phyloP scores from a whole-genome alignment of 2,113 vertebrate species.

The Microtus montanus region DNA sequence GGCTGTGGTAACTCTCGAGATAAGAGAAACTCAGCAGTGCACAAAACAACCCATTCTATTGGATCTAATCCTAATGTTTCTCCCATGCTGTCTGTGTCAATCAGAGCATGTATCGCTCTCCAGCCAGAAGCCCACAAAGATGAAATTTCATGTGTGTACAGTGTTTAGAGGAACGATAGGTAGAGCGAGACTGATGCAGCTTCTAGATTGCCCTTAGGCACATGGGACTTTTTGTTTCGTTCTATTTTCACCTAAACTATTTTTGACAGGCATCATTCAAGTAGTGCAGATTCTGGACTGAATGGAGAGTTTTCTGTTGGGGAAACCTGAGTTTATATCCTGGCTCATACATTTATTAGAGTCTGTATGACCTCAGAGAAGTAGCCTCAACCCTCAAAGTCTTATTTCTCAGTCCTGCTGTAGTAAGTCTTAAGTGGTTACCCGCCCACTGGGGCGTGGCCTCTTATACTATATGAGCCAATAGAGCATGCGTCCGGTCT shows the following conservation, averaged over 20 bases:
- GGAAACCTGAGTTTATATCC: conserved; percentile 52
- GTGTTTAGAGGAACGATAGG: neutral
- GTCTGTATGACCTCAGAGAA: conserved; percentile 49
- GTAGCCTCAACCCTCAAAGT: conserved; percentile 51
- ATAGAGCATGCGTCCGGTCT: too few relatives aligned
- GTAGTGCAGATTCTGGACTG: neutral
- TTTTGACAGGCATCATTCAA: conserved; percentile 15
- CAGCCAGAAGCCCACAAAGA: neutral
- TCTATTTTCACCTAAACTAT: neutral
- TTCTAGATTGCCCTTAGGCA: neutral
- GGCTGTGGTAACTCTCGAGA: neutral
- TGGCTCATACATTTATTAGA: conserved; percentile 32
- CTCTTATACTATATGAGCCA: too few relatives aligned
- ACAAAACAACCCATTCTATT: neutral
- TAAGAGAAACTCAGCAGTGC: neutral
- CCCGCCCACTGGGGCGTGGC: too few relatives aligned
- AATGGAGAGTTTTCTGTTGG: neutral
- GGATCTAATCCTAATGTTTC: neutral
- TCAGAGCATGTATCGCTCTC: conserved; percentile 1
- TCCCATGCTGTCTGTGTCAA: neutral
- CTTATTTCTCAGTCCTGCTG: conserved; percentile 39
- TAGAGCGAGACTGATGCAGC: neutral
- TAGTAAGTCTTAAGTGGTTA: too few relatives aligned
- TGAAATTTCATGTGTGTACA: neutral
- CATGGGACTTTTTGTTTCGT: neutral